Base-by-base conservation (phyloP, 1,140 invertebrate species). In the Samia ricini region DNA sequence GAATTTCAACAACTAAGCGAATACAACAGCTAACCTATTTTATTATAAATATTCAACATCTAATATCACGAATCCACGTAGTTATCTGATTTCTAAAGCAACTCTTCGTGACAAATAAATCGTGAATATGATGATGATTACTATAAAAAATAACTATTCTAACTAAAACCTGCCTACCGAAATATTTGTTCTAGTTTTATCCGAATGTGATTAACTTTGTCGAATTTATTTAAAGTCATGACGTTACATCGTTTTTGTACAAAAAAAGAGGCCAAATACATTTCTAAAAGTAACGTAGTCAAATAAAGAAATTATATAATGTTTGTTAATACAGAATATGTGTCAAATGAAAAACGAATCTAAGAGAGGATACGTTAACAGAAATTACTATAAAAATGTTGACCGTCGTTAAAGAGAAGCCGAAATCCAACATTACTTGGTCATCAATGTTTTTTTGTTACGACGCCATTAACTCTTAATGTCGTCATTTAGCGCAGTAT, bases 391-490 rank as follows among this genome's bases (percentile, higher is more conserved):
- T 42, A 7, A 42, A 42, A 42, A 10, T 15, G n/a, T 42, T 15
- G 33, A 42, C n/a, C 15, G n/a, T 15, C 33, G 33, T 15, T 12
- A 42, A 42, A 42, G n/a, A 4, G 33, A 12, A 42, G 4, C 33
- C 33, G 33, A 42, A 3, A 42, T 42, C n/a, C 33, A 15, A 4
- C 33, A 42, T 42, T 42, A 42, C 33, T 42, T 15, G 33, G 33
- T 42, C 33, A 15, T 15, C 10, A 42, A 42, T 42, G 33, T 42
- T 42, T n/a, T n/a, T 23, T 20, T 26, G 56, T 57, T 36, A 57
- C 24, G 56, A 57, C 33, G 56, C 33, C 15, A 15, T 57, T 57
- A 57, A 57, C 26, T 23, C 15, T 57, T 57, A 57, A 57, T 42
- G 56, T 57, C 36, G 26, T 21, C 36, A 33, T 23, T 57, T 36